phyloP scores from a whole-genome alignment of 2,888 invertebrate genomes.

The Ferrisia virgata region DNA sequence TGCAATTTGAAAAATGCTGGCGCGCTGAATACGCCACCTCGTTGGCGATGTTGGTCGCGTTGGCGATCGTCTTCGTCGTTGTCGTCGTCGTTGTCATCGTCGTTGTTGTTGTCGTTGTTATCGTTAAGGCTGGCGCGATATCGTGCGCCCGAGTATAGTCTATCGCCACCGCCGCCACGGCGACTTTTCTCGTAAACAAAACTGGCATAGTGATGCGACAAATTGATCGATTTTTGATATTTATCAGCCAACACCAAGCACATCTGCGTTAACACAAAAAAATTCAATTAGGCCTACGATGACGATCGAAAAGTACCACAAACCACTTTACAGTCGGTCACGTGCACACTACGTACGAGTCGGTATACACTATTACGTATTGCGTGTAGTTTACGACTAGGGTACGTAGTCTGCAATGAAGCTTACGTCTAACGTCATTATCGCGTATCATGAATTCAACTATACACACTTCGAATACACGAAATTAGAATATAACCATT shows the following conservation, averaged over 20 bases:
- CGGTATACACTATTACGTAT: too few relatives aligned
- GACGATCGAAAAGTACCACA: background rate
- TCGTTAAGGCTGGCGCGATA: background rate
- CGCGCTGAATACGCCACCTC: background rate
- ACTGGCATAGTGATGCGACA: slow-evolving; percentile 33
- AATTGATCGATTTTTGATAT: slow-evolving; percentile 22
- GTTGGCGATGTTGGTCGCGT: background rate
- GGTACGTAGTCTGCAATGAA: too few relatives aligned
- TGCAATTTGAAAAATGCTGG: background rate
- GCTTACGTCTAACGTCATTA: too few relatives aligned
- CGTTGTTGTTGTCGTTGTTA: background rate
- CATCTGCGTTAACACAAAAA: slow-evolving; percentile 8
- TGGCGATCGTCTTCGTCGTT: background rate
- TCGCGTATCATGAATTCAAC: too few relatives aligned
- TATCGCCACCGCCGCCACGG: background rate
- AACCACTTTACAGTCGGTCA: too few relatives aligned
- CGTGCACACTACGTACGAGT: too few relatives aligned
- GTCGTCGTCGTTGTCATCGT: background rate
- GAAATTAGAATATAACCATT: too few relatives aligned
- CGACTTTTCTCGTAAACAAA: slow-evolving; percentile 3
- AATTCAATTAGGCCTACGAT: background rate
- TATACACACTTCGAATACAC: too few relatives aligned
- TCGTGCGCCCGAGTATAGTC: background rate
- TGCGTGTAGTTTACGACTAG: too few relatives aligned
- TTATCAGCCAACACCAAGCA: slow-evolving; percentile 35